Base-by-base conservation (phyloP, 2,113 vertebrate species). In the Dasyurus viverrinus region DNA sequence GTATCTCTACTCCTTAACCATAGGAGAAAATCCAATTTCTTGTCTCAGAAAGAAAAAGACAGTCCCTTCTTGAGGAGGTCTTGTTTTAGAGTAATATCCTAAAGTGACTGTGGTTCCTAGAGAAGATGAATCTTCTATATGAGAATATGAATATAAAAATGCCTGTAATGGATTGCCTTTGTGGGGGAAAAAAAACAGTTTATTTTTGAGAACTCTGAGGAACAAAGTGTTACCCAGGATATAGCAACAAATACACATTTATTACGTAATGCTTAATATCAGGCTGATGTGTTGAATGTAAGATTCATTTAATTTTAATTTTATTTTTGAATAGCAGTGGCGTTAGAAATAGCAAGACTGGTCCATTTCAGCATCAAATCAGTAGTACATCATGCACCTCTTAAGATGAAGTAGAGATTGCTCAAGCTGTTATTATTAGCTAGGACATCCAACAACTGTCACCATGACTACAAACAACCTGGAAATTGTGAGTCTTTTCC, bases 291-390 rank as follows among this genome's bases (percentile, higher is more conserved):
- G 36, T 95, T 89, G 30, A 68, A 92, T 76, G 22, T 54, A 93
- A 36, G 26, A 30, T 53, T 93, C 2, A 47, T 89, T 93, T 94
- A 93, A 36, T n/a, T 50, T 57, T 76, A 90, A 90, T 53, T 97
- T 84, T 8, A 2, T n/a, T 97, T 93, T 76, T 46, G 96, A 93
- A 91, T 96, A 60, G 68, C 90, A 94, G 48, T 92, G 89, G 54
- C 52, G 92, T 91, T 92, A 91, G 53, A 94, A 95, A 96, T 90
- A 91, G 3, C 89, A 95, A 90, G 42, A 30, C 54, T 92, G 89
- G 9, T 11, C 27, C 30, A 90, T 95, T 54, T 22, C 25, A 26
- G 53, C 8, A 84, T 60, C 25, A 47, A 89, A 89, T 94, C 92
- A 90, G 89, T 54, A 96, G 36, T 53, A 92, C 47, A 46, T 95